Evolutionary conservation across 2,888 invertebrate species (phyloP).

Genomic region (Dinocampus coccinellae): DNA sequence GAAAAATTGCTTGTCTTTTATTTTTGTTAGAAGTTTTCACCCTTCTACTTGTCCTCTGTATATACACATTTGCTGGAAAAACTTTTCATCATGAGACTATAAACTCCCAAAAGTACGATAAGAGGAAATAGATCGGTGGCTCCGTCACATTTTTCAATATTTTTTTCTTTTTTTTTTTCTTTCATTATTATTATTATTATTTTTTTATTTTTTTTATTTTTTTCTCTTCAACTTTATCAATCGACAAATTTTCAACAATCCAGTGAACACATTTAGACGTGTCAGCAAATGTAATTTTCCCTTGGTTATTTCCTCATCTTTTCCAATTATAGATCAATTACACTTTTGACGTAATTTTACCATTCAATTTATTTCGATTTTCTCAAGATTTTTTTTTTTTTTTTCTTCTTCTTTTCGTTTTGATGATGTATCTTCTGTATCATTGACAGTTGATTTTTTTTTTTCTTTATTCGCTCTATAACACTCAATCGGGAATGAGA

Average conservation of each 20-base stretch:
- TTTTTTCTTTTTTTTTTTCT: slow-evolving; percentile 22
- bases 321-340: slow-evolving; percentile 52
- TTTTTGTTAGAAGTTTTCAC: slow-evolving; percentile 17
- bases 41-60: background rate
- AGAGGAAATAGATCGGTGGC: slow-evolving; percentile 23
- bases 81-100: slow-evolving; percentile 36
- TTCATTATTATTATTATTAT: too few species aligned
- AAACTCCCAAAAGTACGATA: slow-evolving; percentile 19
- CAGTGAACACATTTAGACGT: slow-evolving; percentile 40
- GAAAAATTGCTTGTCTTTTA: slow-evolving; percentile 44
- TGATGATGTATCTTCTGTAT: slow-evolving; percentile 43
- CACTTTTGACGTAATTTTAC: slow-evolving; percentile 43
- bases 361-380: slow-evolving; percentile 24
- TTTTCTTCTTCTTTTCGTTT: slow-evolving; percentile 9
- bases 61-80: slow-evolving; percentile 24
- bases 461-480: background rate
- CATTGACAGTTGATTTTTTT: slow-evolving; percentile 32
- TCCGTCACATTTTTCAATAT: slow-evolving; percentile 17
- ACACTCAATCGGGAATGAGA: background rate
- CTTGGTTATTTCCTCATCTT: slow-evolving; percentile 32
- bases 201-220: too few species aligned
- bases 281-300: slow-evolving; percentile 33
- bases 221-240: slow-evolving; percentile 25
- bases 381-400: slow-evolving; percentile 19
- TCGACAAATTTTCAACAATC: slow-evolving; percentile 39